Percentiles rank a stretch among this genome's conserved stretches.
Conservation (phyloP, 1,140 invertebrate species). For the Littorina saxatilis region DNA sequence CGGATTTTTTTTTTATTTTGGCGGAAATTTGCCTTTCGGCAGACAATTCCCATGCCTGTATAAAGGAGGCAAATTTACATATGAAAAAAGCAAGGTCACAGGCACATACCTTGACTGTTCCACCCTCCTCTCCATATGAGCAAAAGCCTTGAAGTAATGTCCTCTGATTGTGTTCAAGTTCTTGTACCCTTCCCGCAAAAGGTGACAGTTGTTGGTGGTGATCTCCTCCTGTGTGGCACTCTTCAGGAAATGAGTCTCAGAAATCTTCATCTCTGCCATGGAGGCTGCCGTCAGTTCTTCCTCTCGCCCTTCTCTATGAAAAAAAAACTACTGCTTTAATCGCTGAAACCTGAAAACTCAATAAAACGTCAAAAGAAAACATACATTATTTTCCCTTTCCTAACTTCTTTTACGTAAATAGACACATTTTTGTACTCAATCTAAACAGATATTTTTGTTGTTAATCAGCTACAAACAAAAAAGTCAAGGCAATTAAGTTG, state of each 20-base stretch:
- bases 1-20: no score
- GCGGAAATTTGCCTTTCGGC: no score
- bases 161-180: conserved; percentile 52
- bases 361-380: no score
- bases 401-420: no score
- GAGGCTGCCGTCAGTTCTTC: conserved; percentile 45
- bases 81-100: no score
- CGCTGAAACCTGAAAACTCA: no score
- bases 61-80: neutral
- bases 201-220: conserved; percentile 46
- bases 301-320: conserved; percentile 47
- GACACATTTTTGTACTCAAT: no score
- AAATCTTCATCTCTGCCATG: conserved; percentile 59
- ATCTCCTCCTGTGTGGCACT: conserved; percentile 66
- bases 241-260: conserved; percentile 50
- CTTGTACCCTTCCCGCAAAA: conserved; percentile 43
- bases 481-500: no score
- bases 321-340: neutral
- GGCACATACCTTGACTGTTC: conserved; percentile 62
- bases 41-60: no score
- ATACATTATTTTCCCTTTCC: no score
- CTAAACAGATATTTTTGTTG: no score
- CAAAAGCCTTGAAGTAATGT: conserved; percentile 62
- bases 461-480: no score
- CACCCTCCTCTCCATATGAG: conserved; percentile 52